These are phyloP conservation scores for Scomberomorus guttatus DNA, from an alignment of 2,797 vertebrate genomes.

Conservation along the genomic window DNA sequence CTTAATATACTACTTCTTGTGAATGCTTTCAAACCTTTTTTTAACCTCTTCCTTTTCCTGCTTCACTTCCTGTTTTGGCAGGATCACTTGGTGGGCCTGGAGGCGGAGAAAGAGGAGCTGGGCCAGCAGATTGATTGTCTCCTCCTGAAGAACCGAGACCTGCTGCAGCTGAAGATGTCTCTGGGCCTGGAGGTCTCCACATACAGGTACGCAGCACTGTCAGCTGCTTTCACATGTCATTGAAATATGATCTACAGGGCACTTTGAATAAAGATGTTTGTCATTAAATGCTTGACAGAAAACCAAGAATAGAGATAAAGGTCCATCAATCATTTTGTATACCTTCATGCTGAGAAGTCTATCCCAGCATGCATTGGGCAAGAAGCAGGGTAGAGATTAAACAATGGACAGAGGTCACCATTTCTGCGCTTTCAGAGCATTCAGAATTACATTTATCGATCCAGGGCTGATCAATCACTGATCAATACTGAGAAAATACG, in stretches of 20 bases:
- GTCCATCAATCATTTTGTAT: neutral
- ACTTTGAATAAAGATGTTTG: neutral
- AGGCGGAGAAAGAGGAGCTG: slow-evolving; percentile 88
- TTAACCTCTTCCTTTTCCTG: slow-evolving; percentile 55
- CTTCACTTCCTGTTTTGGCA: slow-evolving; percentile 75
- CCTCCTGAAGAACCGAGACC: slow-evolving; percentile 87
- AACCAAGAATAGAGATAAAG: neutral
- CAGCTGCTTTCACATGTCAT: neutral
- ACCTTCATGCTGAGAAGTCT: too few relatives aligned
- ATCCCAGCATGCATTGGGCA: neutral
- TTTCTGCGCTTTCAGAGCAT: neutral
- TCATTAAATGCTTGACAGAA: neutral
- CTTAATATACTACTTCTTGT: neutral
- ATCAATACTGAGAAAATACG: too few relatives aligned
- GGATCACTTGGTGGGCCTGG: slow-evolving; percentile 87
- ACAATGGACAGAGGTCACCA: neutral
- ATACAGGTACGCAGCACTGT: slow-evolving; percentile 88
- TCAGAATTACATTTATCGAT: neutral
- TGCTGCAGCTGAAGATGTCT: slow-evolving; percentile 92
- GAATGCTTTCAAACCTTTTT: slow-evolving; percentile 5
- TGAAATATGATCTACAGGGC: neutral
- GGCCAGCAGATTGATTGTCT: slow-evolving; percentile 86
- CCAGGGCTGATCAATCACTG: too few relatives aligned
- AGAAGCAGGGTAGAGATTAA: neutral
- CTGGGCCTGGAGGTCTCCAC: slow-evolving; percentile 93